Evolutionary conservation across 1,140 invertebrate species (phyloP).

Genomic region (Diabrotica undecimpunctata): DNA sequence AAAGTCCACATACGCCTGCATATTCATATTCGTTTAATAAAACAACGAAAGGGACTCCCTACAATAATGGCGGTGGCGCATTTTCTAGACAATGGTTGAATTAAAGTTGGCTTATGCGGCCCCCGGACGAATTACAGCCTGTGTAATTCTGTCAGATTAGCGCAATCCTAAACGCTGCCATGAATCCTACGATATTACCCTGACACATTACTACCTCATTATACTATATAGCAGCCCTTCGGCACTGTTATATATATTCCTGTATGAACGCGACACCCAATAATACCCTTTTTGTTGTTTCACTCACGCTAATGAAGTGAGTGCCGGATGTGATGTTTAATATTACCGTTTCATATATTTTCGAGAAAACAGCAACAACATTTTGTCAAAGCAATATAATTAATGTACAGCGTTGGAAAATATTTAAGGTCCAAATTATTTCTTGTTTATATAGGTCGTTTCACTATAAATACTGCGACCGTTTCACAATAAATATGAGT

Average conservation of each 20-base stretch:
- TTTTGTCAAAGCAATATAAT: too few species aligned
- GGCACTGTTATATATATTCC: not conserved
- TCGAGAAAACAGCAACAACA: too few species aligned
- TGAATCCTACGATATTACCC: slow-evolving; percentile 43
- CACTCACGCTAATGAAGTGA: not conserved
- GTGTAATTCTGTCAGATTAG: slow-evolving; percentile 47
- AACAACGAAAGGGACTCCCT: slow-evolving; percentile 12
- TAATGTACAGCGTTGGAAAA: too few species aligned
- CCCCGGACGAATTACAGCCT: slow-evolving; percentile 39
- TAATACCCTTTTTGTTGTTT: slow-evolving; percentile 3
- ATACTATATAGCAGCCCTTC: slow-evolving; percentile 23
- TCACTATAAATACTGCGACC: too few species aligned
- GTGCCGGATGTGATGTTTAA: too few species aligned
- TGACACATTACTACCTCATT: slow-evolving; percentile 48
- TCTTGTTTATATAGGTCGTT: too few species aligned
- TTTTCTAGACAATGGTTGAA: slow-evolving; percentile 40
- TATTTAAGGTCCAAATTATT: too few species aligned
- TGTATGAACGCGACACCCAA: not conserved
- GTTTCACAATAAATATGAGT: too few species aligned
- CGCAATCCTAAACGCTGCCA: slow-evolving; percentile 41
- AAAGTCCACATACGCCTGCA: not conserved
- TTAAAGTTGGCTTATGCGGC: slow-evolving; percentile 36
- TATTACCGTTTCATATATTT: too few species aligned
- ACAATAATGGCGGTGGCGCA: slow-evolving; percentile 15
- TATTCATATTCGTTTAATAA: slow-evolving; percentile 10